Base-by-base conservation (phyloP, 2,113 vertebrate species). In the Lontra canadensis region DNA sequence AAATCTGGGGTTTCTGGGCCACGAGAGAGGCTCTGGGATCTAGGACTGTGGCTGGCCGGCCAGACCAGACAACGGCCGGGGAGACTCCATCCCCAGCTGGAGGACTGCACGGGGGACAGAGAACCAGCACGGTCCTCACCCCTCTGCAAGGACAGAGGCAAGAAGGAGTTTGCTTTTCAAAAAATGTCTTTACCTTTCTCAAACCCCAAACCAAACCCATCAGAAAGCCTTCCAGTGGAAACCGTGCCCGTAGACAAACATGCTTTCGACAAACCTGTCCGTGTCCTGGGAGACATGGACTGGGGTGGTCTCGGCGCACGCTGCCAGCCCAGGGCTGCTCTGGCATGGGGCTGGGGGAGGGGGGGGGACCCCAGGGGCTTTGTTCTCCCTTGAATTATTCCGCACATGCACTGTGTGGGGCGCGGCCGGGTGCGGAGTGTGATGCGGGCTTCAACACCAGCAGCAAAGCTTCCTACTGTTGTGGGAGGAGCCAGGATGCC, bases 401-500 rank as follows among this genome's bases (percentile, higher is more conserved):
- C 18, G 23, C 36, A n/a, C 0, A 0, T 1, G 7, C 0, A 1
- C 82, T 34, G 2, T 1, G 6, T 2, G 39, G 57, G 71, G n/a
- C 61, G 21, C 21, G 20, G 95, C 84, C 10, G 55, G 59, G 69
- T 14, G 5, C 11, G 0, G 26, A 21, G 94, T 21, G 6, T 1
- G 96, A 17, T 49, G 12, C 0, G 2, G 88, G 88, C 83, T 98
- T 97, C 94, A 52, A 81, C 69, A 80, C 78, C 44, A 52, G 84
- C 31, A 2, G 74, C 59, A 63, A 87, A 83, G 89, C 95, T 97
- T 97, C 89, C 80, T 57, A 79, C 98, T 97, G 98, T 94, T 20
- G 39, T 0, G 0, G 2, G 5, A 83, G 82, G 82, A 95, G 95
- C 92, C 39, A 1, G 73, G 96, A 94, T 1, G 39, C 82, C 71